phyloP scores from a whole-genome alignment of 2,888 invertebrate species.

The Hydriomena furcata region DNA sequence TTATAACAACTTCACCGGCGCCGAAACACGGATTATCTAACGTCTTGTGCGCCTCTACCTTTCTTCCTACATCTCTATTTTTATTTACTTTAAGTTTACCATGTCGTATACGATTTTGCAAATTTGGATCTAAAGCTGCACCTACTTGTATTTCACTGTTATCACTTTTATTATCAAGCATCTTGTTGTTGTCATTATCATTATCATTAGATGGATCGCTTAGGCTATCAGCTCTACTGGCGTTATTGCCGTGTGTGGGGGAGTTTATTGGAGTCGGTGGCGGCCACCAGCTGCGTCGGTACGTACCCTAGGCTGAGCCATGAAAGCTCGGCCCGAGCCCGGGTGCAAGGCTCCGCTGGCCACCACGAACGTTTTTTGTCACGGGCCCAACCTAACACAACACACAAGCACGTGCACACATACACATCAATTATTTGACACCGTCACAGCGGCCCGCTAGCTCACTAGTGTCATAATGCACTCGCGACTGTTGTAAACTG shows the following conservation, averaged over 20 bases:
- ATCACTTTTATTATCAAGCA: constrained; percentile 39
- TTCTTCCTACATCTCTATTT: constrained; percentile 46
- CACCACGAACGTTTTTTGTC: constrained; percentile 80
- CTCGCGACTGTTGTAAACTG: constrained; percentile 71
- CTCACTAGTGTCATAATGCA: constrained; percentile 83
- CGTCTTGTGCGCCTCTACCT: constrained; percentile 43
- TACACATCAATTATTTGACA: constrained; percentile 74
- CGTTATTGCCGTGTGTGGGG: constrained; percentile 35
- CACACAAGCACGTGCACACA: constrained; percentile 80
- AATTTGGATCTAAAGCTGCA: constrained; percentile 9
- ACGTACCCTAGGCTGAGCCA: constrained; percentile 96
- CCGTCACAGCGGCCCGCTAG: constrained; percentile 83
- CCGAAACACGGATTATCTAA: constrained; percentile 52
- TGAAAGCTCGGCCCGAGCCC: constrained; percentile 90
- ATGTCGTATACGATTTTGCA: constrained; percentile 14
- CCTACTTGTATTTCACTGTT: constrained; percentile 42
- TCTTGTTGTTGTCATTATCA: constrained; percentile 47
- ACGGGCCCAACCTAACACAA: constrained; percentile 79
- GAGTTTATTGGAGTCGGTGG: constrained; percentile 27
- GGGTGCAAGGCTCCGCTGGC: constrained; percentile 83
- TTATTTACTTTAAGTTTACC: constrained; percentile 43
- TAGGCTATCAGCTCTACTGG: constrained; percentile 46
- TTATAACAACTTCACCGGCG: constrained; percentile 65
- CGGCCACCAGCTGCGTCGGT: constrained; percentile 42
- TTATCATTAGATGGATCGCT: constrained; percentile 39